Conservation (phyloP, 2,797 vertebrate genomes). For the Discoglossus pictus region DNA sequence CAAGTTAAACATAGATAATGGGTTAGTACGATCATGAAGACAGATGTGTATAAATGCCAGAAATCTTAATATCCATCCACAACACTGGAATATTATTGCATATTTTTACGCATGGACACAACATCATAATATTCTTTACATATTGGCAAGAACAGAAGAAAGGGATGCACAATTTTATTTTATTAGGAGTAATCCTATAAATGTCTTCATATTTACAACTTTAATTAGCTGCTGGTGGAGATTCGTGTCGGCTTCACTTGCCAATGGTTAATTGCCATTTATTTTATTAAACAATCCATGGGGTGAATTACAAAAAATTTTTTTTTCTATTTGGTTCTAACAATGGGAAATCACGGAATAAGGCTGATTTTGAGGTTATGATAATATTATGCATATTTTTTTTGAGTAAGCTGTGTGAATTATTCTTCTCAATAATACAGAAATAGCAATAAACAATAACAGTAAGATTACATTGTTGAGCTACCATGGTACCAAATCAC, state of each 20-base stretch:
- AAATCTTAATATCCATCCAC: background rate
- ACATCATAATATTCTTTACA: constrained; percentile 14
- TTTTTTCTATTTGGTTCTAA: too few relatives aligned
- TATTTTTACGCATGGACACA: constrained; percentile 15
- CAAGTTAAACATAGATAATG: background rate
- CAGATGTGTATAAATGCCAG: background rate
- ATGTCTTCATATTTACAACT: background rate
- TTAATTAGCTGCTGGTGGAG: constrained; percentile 33
- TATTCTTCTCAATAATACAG: too few relatives aligned
- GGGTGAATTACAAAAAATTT: too few relatives aligned
- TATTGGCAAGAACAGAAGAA: background rate
- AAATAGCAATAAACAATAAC: too few relatives aligned
- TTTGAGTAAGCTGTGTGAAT: too few relatives aligned
- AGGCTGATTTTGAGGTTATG: too few relatives aligned
- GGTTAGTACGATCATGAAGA: constrained; percentile 10
- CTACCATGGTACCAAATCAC: too few relatives aligned
- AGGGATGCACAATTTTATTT: constrained; percentile 12
- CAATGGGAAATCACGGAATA: too few relatives aligned
- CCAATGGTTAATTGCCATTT: too few relatives aligned
- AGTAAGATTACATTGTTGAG: too few relatives aligned
- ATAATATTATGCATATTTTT: too few relatives aligned
- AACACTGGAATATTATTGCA: constrained; percentile 12
- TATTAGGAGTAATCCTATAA: constrained; percentile 11
- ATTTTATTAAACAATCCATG: too few relatives aligned
- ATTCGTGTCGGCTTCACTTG: constrained; percentile 9